These are phyloP conservation scores for Neoascia interrupta DNA, from an alignment of 2,888 invertebrate genomes.

Conservation along the genomic window DNA sequence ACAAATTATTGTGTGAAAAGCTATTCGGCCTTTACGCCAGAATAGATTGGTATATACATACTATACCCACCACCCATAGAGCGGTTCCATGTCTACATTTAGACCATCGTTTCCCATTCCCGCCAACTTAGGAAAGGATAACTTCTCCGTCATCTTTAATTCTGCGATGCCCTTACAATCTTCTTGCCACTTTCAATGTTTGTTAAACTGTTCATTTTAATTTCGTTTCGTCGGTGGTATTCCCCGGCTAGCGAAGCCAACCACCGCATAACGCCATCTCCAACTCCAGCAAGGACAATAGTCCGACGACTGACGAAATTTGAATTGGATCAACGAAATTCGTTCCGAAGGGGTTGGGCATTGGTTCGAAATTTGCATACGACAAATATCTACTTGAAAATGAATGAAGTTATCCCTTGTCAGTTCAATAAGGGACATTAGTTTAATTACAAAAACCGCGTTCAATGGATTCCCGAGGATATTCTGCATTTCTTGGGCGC, in stretches of 20 bases:
- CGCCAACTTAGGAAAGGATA: slow-evolving; percentile 55
- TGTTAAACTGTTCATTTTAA: slow-evolving; percentile 69
- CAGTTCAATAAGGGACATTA: slow-evolving; percentile 69
- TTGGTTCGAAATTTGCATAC: slow-evolving; percentile 59
- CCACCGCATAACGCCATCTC: neutral
- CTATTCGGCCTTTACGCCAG: slow-evolving; percentile 48
- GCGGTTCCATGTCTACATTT: too few species aligned
- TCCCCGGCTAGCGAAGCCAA: neutral
- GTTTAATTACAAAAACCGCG: slow-evolving; percentile 69
- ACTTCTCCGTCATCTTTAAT: slow-evolving; percentile 68
- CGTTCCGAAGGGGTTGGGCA: slow-evolving; percentile 24
- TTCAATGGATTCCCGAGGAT: slow-evolving; percentile 59
- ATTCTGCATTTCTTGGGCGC: neutral
- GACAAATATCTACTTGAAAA: slow-evolving; percentile 67
- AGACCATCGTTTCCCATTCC: slow-evolving; percentile 3
- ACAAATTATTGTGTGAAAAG: slow-evolving; percentile 63
- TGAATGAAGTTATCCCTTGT: slow-evolving; percentile 66
- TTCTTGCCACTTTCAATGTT: slow-evolving; percentile 65
- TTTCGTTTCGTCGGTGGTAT: slow-evolving; percentile 55
- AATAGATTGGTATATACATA: too few species aligned
- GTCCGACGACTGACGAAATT: slow-evolving; percentile 50
- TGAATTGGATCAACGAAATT: slow-evolving; percentile 62
- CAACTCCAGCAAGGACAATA: slow-evolving; percentile 41
- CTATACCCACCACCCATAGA: neutral
- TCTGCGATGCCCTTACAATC: slow-evolving; percentile 59